Evolutionary conservation across 2,113 vertebrate genomes (phyloP).

Genomic region (Apteryx owenii): DNA sequence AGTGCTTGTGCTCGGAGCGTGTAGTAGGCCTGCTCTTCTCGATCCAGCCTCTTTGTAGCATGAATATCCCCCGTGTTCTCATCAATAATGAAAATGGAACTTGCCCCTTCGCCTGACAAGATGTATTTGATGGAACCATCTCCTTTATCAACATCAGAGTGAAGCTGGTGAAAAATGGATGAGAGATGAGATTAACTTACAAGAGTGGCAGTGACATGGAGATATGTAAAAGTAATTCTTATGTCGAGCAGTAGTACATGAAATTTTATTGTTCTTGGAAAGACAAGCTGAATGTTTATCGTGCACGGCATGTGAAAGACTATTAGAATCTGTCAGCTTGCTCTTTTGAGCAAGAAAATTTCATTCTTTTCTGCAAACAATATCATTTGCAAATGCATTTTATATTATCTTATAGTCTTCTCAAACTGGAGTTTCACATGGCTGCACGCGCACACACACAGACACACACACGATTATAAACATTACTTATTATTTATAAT

Average conservation of each 20-base stretch:
- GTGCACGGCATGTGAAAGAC: background rate
- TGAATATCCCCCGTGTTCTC: slow-evolving; percentile 98
- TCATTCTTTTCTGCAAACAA: slow-evolving; percentile 45
- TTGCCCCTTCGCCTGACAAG: slow-evolving; percentile 92
- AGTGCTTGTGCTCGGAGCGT: slow-evolving; percentile 92
- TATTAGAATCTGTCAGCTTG: slow-evolving; percentile 36
- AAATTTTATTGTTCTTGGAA: slow-evolving; percentile 66
- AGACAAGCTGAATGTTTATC: slow-evolving; percentile 40
- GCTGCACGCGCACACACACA: background rate
- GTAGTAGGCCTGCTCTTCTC: slow-evolving; percentile 95
- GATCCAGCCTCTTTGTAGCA: slow-evolving; percentile 93
- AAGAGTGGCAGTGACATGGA: slow-evolving; percentile 61
- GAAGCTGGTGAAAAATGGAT: slow-evolving; percentile 88
- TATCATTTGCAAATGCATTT: slow-evolving; percentile 9
- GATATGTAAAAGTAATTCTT: slow-evolving; percentile 70
- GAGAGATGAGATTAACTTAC: slow-evolving; percentile 80
- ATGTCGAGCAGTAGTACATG: slow-evolving; percentile 23
- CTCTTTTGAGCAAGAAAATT: background rate
- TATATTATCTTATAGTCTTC: background rate
- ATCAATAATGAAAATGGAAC: slow-evolving; percentile 98
- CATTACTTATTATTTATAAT: fast-evolving
- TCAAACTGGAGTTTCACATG: background rate
- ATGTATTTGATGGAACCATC: slow-evolving; percentile 97
- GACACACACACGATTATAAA: background rate
- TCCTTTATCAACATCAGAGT: slow-evolving; percentile 97